Evolutionary conservation across 2,113 vertebrate genomes (phyloP).

Genomic region (Siniperca chuatsi): DNA sequence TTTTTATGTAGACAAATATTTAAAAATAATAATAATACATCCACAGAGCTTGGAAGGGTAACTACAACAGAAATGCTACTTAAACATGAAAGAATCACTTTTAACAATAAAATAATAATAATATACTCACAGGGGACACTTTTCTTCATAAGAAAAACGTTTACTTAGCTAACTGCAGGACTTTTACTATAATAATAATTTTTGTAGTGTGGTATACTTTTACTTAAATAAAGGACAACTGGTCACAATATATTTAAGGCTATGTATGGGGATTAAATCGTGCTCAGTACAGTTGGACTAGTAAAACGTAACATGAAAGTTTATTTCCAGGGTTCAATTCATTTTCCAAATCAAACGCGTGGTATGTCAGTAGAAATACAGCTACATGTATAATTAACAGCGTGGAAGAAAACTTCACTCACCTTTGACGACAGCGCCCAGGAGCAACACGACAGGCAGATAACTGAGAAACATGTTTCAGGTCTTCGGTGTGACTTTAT

Average conservation of each 20-base stretch:
- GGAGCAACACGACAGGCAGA: constrained; percentile 34
- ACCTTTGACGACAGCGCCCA: constrained; percentile 46
- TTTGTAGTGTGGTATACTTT: not conserved
- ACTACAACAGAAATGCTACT: not conserved
- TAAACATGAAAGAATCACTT: not conserved
- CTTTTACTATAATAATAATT: not conserved
- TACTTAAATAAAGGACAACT: not conserved
- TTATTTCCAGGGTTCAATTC: not conserved
- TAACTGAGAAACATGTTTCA: constrained; percentile 42
- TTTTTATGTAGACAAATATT: no score
- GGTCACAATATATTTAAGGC: not conserved
- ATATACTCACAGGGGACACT: not conserved
- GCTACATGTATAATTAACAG: not conserved
- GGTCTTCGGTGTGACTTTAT: not conserved
- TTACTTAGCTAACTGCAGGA: not conserved
- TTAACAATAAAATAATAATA: not conserved
- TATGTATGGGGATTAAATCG: not conserved
- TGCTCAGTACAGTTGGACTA: not conserved
- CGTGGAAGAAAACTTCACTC: constrained; percentile 34
- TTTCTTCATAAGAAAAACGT: no score
- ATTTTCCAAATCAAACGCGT: not conserved
- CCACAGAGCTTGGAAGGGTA: not conserved
- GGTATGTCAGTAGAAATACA: not conserved
- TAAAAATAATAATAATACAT: no score
- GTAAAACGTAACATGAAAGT: not conserved